These are phyloP conservation scores for Drosophila subpulchrella DNA, from an alignment of 1,140 invertebrate species.

Conservation along the genomic window DNA sequence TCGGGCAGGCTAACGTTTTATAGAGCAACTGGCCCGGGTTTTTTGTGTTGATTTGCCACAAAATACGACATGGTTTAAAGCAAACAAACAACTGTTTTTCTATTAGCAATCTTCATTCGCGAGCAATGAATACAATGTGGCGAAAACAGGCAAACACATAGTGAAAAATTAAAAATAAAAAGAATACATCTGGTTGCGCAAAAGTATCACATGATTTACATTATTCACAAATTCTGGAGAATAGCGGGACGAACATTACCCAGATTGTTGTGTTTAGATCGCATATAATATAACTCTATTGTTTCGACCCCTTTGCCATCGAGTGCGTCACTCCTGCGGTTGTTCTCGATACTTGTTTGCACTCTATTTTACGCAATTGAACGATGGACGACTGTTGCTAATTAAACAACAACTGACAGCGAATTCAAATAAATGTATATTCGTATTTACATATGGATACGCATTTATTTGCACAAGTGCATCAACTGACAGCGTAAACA, in stretches of 20 bases:
- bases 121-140: not conserved
- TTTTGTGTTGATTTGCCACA: constrained; percentile 11
- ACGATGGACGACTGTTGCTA: constrained; percentile 15
- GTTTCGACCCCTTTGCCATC: not conserved
- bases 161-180: constrained; percentile 2
- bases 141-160: constrained; percentile 6
- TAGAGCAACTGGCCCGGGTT: not conserved
- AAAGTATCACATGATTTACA: constrained; percentile 8
- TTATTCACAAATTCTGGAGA: too few species aligned
- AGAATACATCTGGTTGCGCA: constrained; percentile 17
- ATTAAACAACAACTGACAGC: constrained; percentile 36
- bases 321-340: constrained; percentile 50
- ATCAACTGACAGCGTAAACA: constrained; percentile 26
- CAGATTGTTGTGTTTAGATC: constrained; percentile 10
- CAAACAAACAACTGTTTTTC: constrained; percentile 14
- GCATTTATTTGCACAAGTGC: constrained; percentile 53
- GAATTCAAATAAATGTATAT: constrained; percentile 3
- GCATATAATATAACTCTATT: not conserved
- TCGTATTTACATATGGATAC: constrained; percentile 6
- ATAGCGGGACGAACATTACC: too few species aligned
- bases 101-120: constrained; percentile 17
- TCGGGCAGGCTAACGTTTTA: not conserved
- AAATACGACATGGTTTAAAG: constrained; percentile 1
- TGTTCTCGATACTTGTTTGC: constrained; percentile 31
- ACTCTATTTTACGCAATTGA: constrained; percentile 54